phyloP scores from a whole-genome alignment of 2,888 invertebrate genomes.

The Phoenoteleia sp. region DNA sequence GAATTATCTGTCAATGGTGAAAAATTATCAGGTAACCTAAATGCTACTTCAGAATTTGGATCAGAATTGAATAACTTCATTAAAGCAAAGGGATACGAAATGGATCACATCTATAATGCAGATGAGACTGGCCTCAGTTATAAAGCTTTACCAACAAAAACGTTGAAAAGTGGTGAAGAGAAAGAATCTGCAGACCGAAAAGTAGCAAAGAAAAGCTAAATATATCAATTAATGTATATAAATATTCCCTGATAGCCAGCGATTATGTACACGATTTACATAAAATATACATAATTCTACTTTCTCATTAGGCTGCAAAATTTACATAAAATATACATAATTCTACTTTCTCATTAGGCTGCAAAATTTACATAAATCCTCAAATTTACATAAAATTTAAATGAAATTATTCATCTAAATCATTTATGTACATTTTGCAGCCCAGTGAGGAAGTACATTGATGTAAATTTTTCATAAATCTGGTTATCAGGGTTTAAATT shows the following conservation, averaged over 20 bases:
- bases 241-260: too few species aligned
- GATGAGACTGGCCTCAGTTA: slow-evolving; percentile 74
- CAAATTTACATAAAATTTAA: too few species aligned
- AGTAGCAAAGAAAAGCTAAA: slow-evolving; percentile 70
- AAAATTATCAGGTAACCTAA: neutral
- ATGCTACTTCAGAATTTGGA: neutral
- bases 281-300: neutral
- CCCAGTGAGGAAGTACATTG: too few species aligned
- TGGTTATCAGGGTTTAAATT: too few species aligned
- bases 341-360: too few species aligned
- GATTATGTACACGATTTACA: neutral
- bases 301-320: too few species aligned
- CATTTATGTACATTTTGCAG: too few species aligned
- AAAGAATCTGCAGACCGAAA: slow-evolving; percentile 73
- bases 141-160: slow-evolving; percentile 69
- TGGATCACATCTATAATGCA: slow-evolving; percentile 74
- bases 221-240: neutral
- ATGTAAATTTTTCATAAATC: too few species aligned
- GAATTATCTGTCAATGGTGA: slow-evolving; percentile 5
- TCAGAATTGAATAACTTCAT: neutral
- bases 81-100: neutral
- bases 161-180: slow-evolving; percentile 64
- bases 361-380: too few species aligned
- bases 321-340: too few species aligned
- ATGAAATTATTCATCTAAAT: too few species aligned